Evolutionary conservation across 2,113 vertebrate genomes (phyloP), one percentile per base, ranked within the genome.

Genomic region (Chrysochloris asiatica): DNA sequence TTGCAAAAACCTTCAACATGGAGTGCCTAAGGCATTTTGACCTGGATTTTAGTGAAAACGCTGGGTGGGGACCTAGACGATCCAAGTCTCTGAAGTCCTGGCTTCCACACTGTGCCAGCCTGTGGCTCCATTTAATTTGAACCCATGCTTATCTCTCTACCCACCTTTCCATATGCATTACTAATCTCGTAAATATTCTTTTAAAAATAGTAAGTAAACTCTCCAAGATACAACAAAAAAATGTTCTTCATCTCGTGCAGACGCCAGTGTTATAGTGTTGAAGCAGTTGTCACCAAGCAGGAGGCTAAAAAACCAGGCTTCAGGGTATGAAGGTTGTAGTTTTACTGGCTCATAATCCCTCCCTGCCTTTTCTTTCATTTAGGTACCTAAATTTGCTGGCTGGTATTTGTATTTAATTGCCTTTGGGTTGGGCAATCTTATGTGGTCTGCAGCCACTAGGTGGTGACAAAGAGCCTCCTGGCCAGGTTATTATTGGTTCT

Each of bases 401-500:
- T 3, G 0, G 8, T 12, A 0, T 24, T 38, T 33, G 19, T 13
- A 6, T 28, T 45, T 63, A 30, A 4, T 26, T 2, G 30, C 1
- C 0, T 77, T 73, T 24, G 50, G n/a, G 8, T 41, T 16, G 24
- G 65, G 17, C 33, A 19, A 17, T 52, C n/a, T 54, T 63, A 48
- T 85, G 85, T 80, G 67, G 38, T 2, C 4, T 48, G 3, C 50
- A 76, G 19, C 88, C 95, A 93, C 88, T 28, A 63, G 95, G 79
- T 94, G 96, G 94, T 89, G 69, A 88, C 91, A 93, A 93, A 90
- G 19, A 69, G 69, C 80, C 75, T 94, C 75, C 50, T 83, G 77
- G 89, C 28, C 38, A 47, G 56, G 59, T 75, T 3, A 28, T 54
- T 3, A 28, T 54, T 41, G 79, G 52, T 6, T 8, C 16, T 3